Base-by-base conservation (phyloP, 2,888 invertebrate genomes). In the Tinea trinotella region DNA sequence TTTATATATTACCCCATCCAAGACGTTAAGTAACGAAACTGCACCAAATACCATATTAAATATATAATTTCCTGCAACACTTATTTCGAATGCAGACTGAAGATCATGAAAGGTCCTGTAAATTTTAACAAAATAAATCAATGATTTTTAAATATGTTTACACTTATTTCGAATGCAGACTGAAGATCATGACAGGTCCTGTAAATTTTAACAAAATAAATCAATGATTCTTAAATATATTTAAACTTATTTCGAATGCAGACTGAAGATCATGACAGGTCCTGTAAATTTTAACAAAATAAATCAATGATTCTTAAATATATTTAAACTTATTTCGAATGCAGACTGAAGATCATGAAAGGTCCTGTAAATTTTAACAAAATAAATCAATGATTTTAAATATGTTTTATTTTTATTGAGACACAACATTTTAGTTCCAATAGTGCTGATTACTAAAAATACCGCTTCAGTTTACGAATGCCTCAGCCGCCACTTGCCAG, bases 11-110 rank as follows among this genome's bases (percentile, higher is more conserved):
- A 40, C 40, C 17, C 40, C 40, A 40, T 40, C 17, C 12, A 40
- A 40, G 17, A 40, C 13, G 3, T 15, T 40, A 13, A 40, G 17
- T n/a, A 40, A 40, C 7, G 40, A 13, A 2, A 40, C 40, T 17
- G 40, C 40, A 15, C 40, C 40, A 40, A 40, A 40, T 4, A 40
- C 17, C 17, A 40, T 3, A 40, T 40, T 40, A 40, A 40, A 40
- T 9, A 40, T 40, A 40, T 40, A 40, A 12, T 40, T 15, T 2
- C 40, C 13, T 2, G 17, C 15, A 4, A 40, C 40, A 40, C 40
- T 40, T 12, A 15, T 15, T 40, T 40, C 40, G 12, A 15, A 40
- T 15, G 40, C 17, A 15, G 40, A 13, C 13, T 40, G 40, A 17
- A 40, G 13, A 15, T 40, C 12, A 12, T 17, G 13, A 40, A 40